Evolutionary conservation across 2,888 invertebrate genomes (phyloP).

Genomic region (Iphiclides podalirius): DNA sequence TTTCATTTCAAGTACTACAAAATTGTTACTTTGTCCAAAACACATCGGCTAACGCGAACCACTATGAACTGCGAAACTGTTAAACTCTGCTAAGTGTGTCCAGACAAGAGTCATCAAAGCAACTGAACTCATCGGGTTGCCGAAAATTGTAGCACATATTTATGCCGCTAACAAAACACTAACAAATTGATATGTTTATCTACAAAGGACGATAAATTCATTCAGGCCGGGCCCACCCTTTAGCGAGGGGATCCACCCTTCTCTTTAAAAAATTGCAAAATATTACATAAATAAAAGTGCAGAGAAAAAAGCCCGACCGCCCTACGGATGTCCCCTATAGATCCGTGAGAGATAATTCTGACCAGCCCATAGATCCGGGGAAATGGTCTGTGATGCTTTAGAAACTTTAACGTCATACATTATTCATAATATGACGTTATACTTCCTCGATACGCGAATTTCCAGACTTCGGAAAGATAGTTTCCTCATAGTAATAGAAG

Average conservation of each 20-base stretch:
- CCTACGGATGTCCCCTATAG: constrained; percentile 43
- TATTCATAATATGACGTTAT: constrained; percentile 45
- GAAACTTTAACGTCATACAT: constrained; percentile 61
- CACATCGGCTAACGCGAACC: too few relatives aligned
- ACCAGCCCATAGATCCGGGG: constrained; percentile 67
- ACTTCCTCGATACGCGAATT: background rate
- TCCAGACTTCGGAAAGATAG: background rate
- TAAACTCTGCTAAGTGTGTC: constrained; percentile 40
- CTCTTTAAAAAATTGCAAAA: constrained; percentile 76
- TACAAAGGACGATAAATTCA: constrained; percentile 52
- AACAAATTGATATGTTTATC: constrained; percentile 26
- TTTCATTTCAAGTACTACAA: too few relatives aligned
- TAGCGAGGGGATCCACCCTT: constrained; percentile 74
- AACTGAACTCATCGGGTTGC: constrained; percentile 53
- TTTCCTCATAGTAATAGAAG: too few relatives aligned
- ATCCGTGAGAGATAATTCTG: constrained; percentile 58
- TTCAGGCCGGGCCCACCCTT: constrained; percentile 72
- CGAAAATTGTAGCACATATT: constrained; percentile 61
- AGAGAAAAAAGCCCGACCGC: constrained; percentile 45
- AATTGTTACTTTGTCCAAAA: too few relatives aligned
- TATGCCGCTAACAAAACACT: constrained; percentile 23
- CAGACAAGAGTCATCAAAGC: constrained; percentile 53
- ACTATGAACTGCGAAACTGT: too few relatives aligned
- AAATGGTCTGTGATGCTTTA: constrained; percentile 68
- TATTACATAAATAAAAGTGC: constrained; percentile 77